Percentiles rank a stretch among this genome's conserved stretches.
Evolutionary conservation across 2,797 vertebrate genomes (phyloP).

Genomic region (Alosa sapidissima): DNA sequence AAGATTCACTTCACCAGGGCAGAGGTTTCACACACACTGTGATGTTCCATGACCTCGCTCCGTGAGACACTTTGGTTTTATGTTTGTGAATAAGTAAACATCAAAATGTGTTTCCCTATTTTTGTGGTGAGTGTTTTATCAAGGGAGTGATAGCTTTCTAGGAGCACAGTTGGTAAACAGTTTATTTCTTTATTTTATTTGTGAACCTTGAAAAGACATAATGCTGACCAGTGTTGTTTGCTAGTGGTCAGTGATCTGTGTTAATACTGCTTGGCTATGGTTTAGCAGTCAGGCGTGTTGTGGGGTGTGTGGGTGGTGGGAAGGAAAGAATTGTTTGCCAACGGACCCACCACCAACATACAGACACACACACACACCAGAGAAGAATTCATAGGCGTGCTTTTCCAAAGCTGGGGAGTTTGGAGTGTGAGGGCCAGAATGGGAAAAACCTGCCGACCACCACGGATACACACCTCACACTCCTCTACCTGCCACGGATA

Average conservation of each 20-base stretch:
- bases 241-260: neutral
- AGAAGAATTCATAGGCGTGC: neutral
- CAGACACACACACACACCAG: neutral
- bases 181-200: neutral
- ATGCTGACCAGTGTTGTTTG: conserved; percentile 1
- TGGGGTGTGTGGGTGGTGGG: neutral
- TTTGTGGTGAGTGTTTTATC: neutral
- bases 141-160: neutral
- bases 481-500: neutral
- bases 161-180: neutral
- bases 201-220: neutral
- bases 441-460: neutral
- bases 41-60: neutral
- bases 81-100: neutral
- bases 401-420: too few relatives aligned
- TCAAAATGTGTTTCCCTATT: neutral
- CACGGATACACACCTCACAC: neutral
- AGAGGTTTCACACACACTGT: neutral
- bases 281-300: neutral
- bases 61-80: neutral
- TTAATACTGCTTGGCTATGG: conserved; percentile 5
- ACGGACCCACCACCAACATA: neutral
- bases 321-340: neutral
- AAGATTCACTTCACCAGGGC: neutral
- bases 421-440: neutral